Percentiles rank a stretch among this genome's conserved stretches.
phyloP scores from a whole-genome alignment of 1,140 invertebrate species.

The Euschistus heros region DNA sequence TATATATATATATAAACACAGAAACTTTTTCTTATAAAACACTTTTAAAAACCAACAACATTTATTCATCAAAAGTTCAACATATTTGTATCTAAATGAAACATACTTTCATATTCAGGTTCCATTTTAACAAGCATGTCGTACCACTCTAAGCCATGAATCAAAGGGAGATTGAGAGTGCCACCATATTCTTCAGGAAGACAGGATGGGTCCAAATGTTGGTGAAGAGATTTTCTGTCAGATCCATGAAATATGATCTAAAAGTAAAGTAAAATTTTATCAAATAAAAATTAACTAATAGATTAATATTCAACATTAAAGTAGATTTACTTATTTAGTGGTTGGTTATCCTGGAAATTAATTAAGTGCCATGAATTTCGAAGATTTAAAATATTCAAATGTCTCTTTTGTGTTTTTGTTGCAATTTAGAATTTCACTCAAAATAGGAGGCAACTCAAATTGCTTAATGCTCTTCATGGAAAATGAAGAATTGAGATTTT shows the following conservation, averaged over 20 bases:
- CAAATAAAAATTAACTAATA: not conserved
- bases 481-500: too few species aligned
- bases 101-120: constrained; percentile 55
- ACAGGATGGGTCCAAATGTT: constrained; percentile 64
- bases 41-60: not conserved
- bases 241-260: constrained; percentile 74
- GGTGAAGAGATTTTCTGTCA: constrained; percentile 66
- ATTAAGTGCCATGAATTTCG: too few species aligned
- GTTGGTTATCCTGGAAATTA: too few species aligned
- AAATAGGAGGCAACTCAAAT: too few species aligned
- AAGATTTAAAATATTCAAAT: too few species aligned
- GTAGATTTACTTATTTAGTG: too few species aligned
- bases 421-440: too few species aligned
- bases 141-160: constrained; percentile 59
- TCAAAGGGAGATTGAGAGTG: constrained; percentile 47
- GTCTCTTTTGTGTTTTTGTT: too few species aligned
- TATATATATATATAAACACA: not conserved
- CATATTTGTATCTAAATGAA: not conserved
- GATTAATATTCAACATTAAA: too few species aligned
- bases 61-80: not conserved
- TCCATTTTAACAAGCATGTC: constrained; percentile 57
- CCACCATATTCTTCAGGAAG: constrained; percentile 71
- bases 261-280: constrained; percentile 4
- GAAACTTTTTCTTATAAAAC: not conserved
- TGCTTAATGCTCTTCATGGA: too few species aligned